A percentile compares a stretch with the other conserved stretches of the same genome.
Evolutionary conservation across 2,113 vertebrate genomes (phyloP).

Genomic region (Podarcis cretensis): DNA sequence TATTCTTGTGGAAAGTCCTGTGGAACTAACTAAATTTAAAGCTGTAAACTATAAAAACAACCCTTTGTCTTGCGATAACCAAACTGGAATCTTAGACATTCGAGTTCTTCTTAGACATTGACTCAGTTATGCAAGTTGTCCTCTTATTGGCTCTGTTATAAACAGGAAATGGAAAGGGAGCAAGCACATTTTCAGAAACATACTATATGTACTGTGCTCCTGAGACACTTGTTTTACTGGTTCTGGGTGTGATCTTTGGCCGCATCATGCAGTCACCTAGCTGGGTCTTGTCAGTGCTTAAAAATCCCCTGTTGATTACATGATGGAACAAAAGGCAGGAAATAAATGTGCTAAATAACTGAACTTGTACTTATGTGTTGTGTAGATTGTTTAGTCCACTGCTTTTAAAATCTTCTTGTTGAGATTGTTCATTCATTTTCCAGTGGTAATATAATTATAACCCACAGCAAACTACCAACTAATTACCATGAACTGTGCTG

Average conservation of each 20-base stretch:
- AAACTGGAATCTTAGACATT: not conserved
- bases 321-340: not conserved
- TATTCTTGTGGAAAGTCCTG: not conserved
- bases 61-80: not conserved
- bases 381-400: not conserved
- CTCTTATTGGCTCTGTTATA: not conserved
- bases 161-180: constrained; percentile 4
- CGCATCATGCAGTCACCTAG: no score
- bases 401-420: not conserved
- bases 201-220: not conserved
- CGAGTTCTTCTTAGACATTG: not conserved
- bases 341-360: not conserved
- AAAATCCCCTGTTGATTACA: not conserved
- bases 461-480: not conserved
- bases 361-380: not conserved
- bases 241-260: no score
- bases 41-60: not conserved
- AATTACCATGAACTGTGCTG: not conserved
- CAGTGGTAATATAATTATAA: not conserved
- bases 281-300: no score
- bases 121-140: not conserved
- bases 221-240: not conserved
- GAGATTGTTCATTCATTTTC: not conserved
- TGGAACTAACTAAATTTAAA: not conserved
- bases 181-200: not conserved